Evolutionary conservation across 2,113 vertebrate genomes (phyloP).

Genomic region (Melanostigma gelatinosum): DNA sequence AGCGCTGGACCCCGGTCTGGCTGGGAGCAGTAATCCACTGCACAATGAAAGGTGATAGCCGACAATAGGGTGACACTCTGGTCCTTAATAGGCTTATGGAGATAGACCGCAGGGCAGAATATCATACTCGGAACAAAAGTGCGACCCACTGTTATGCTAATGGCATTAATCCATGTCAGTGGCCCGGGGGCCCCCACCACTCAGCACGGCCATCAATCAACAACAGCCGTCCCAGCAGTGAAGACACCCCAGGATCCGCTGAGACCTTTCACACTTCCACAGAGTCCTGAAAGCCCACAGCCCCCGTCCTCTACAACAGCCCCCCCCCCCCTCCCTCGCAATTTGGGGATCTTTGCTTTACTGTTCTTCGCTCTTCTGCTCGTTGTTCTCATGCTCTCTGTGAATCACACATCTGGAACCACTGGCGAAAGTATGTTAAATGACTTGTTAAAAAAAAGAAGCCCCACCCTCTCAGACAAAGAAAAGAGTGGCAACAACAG

Average conservation of each 20-base stretch:
- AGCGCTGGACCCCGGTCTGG: constrained; percentile 48
- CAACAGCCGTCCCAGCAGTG: constrained; percentile 34
- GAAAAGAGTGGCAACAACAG: constrained; percentile 33
- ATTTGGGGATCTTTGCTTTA: constrained; percentile 27
- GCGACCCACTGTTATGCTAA: constrained; percentile 76
- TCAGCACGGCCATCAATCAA: constrained; percentile 71
- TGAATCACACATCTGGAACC: constrained; percentile 77
- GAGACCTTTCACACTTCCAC: constrained; percentile 67
- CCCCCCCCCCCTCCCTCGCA: background rate
- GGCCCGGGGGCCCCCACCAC: constrained; percentile 43
- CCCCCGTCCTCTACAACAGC: too few relatives aligned
- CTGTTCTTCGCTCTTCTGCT: constrained; percentile 45
- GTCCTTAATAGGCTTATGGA: constrained; percentile 72
- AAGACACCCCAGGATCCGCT: constrained; percentile 64
- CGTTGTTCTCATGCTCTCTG: constrained; percentile 42
- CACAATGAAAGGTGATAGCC: constrained; percentile 68
- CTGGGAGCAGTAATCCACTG: constrained; percentile 54
- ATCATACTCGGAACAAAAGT: constrained; percentile 67
- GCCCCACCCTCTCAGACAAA: constrained; percentile 43
- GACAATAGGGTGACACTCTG: constrained; percentile 63
- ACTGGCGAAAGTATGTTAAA: constrained; percentile 73
- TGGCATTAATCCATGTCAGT: constrained; percentile 68
- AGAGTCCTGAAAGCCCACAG: constrained; percentile 34
- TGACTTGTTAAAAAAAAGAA: constrained; percentile 62
- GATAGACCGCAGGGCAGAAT: constrained; percentile 58